phyloP scores from a whole-genome alignment of 2,888 invertebrate genomes.

The Anoplius nigerrimus region DNA sequence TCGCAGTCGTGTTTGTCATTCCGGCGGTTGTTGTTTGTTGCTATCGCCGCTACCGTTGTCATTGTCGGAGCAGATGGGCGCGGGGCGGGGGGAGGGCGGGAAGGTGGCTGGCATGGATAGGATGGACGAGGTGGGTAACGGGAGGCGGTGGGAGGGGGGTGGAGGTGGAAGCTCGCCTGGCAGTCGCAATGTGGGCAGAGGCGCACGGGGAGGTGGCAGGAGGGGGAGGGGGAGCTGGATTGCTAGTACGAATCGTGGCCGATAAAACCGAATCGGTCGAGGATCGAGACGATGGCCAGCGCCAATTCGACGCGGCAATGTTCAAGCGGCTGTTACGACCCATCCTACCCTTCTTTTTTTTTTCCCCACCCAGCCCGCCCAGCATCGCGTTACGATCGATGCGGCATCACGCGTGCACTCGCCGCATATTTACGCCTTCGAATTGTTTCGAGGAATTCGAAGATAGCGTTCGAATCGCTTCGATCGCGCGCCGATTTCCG shows the following conservation, averaged over 20 bases:
- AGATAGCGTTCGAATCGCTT: no score
- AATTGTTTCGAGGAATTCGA: no score
- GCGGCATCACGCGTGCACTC: no score
- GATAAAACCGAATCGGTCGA: slow-evolving; percentile 20
- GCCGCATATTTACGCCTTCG: no score
- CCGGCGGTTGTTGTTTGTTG: slow-evolving; percentile 29
- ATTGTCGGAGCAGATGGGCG: slow-evolving; percentile 16
- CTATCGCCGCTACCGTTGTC: slow-evolving; percentile 27
- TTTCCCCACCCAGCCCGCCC: background rate
- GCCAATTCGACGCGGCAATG: background rate
- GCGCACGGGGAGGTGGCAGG: background rate
- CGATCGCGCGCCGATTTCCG: no score
- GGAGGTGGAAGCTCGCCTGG: background rate
- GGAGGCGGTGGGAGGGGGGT: background rate
- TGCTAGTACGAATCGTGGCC: slow-evolving; percentile 12
- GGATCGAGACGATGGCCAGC: slow-evolving; percentile 9
- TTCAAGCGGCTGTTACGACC: slow-evolving; percentile 1
- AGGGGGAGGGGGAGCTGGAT: background rate
- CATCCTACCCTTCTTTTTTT: slow-evolving; percentile 1
- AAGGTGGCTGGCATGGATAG: background rate
- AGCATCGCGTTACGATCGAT: no score
- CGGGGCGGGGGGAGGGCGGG: background rate
- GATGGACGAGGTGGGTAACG: background rate
- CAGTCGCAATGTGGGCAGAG: background rate
- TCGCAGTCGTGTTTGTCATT: slow-evolving; percentile 39